phyloP scores from a whole-genome alignment of 2,797 vertebrate genomes.

The Semaprochilodus insignis region DNA sequence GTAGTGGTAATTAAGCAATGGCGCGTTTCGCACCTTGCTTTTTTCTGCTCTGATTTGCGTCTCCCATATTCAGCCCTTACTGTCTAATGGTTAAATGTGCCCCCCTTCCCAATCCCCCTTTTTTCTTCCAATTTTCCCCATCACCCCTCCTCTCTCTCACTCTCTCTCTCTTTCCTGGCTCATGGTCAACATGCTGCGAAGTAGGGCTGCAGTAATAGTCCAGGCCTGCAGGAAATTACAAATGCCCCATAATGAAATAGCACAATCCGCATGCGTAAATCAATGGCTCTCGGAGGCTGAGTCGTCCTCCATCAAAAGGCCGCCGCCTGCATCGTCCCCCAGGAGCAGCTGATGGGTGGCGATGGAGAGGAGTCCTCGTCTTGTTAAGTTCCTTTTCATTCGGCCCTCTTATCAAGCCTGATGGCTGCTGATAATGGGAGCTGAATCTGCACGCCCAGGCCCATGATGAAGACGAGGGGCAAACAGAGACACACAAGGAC shows the following conservation, averaged over 20 bases:
- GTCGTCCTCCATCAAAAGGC: slow-evolving; percentile 58
- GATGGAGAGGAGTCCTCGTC: slow-evolving; percentile 58
- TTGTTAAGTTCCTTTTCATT: slow-evolving; percentile 63
- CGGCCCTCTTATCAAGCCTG: slow-evolving; percentile 47
- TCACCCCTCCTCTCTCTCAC: slow-evolving; percentile 8
- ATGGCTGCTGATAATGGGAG: slow-evolving; percentile 53
- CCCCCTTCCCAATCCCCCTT: background rate
- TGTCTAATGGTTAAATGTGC: slow-evolving; percentile 50
- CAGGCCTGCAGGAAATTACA: slow-evolving; percentile 57
- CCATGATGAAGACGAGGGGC: slow-evolving; percentile 46
- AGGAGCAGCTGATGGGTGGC: slow-evolving; percentile 52
- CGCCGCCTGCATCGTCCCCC: slow-evolving; percentile 44
- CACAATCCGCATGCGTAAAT: slow-evolving; percentile 55
- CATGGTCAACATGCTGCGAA: slow-evolving; percentile 51
- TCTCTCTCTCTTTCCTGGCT: slow-evolving; percentile 28
- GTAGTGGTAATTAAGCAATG: slow-evolving; percentile 58
- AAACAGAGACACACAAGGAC: slow-evolving; percentile 49
- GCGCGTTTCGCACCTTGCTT: slow-evolving; percentile 55
- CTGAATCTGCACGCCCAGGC: slow-evolving; percentile 33
- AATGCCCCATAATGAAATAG: slow-evolving; percentile 62
- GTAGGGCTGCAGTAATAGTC: slow-evolving; percentile 57
- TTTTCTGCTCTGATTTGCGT: slow-evolving; percentile 27
- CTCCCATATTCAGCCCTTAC: slow-evolving; percentile 48
- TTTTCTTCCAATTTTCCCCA: slow-evolving; percentile 9
- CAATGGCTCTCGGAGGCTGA: slow-evolving; percentile 58